Evolutionary conservation across 1,140 invertebrate genomes (phyloP), one percentile per base, ranked within the genome.

Genomic region (Leptinotarsa lineolata): DNA sequence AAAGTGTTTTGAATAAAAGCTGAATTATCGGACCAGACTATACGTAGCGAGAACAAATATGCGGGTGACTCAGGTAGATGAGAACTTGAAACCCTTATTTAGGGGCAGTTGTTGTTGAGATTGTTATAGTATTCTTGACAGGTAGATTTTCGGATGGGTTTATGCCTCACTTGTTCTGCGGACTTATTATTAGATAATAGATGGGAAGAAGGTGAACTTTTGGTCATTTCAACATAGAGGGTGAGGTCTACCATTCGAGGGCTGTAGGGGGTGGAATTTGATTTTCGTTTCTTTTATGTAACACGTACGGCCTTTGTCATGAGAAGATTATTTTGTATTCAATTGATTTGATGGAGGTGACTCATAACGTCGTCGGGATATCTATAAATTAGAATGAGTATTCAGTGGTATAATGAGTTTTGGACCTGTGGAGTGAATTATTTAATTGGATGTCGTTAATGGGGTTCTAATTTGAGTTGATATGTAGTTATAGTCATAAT

Each of bases 181-280:
- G 74, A 79, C 77, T 77, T 77, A 78, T 80, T 80, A 80, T 77
- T 73, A 74, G 78, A 80, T 80, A 80, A 80, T 78, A 75, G 79
- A 73, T 72, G 72, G 68, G 67, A 73, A 65, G 76, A 72, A 72
- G 72, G 74, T 68, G 73, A 61, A 48, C 46, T 72, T 72, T 76
- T 58, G 71, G 72, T 76, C 72, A 70, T 59, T 73, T 70, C 67
- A 24, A 71, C 65, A 30, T 39, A 70, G 67, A 58, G 68, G 74
- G 60, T 76, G 73, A 76, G 75, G 75, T 72, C 73, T 75, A 76
- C 44, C 68, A 74, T 72, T 74, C 66, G 69, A 39, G 54, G 77
- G 68, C 72, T 59, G 59, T 45, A 73, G 74, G 65, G 72, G 74
- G 71, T 70, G 71, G 70, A 68, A 67, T 72, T 60, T 45, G 54